Percentiles rank a stretch among this genome's conserved stretches.
phyloP scores from a whole-genome alignment of 2,113 vertebrate species.

The Mastomys natalensis region DNA sequence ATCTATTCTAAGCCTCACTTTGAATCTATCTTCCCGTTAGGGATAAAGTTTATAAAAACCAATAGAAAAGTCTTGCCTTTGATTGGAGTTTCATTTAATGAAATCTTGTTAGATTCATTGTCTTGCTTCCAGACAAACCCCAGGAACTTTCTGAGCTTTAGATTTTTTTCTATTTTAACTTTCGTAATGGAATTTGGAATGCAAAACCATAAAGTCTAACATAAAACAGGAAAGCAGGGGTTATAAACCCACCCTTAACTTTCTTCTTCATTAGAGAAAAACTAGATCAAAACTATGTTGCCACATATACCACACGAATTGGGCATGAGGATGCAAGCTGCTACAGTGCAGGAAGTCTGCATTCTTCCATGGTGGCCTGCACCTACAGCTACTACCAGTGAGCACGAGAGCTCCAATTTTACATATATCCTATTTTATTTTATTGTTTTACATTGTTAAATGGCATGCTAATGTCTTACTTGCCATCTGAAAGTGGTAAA shows the following conservation, averaged over 20 bases:
- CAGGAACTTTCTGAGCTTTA: slow-evolving; percentile 35
- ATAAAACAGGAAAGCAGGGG: slow-evolving; percentile 47
- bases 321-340: background rate
- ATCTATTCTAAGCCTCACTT: slow-evolving; percentile 40
- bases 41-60: slow-evolving; percentile 46
- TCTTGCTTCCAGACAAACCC: slow-evolving; percentile 57
- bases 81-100: slow-evolving; percentile 22
- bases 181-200: slow-evolving; percentile 49
- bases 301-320: background rate
- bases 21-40: slow-evolving; percentile 28
- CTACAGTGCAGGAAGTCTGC: background rate
- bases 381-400: background rate
- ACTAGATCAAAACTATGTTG: background rate
- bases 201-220: slow-evolving; percentile 35
- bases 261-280: slow-evolving; percentile 49
- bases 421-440: background rate
- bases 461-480: background rate
- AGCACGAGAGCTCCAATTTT: background rate
- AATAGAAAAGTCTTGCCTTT: slow-evolving; percentile 34
- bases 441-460: background rate
- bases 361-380: background rate
- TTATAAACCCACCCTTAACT: background rate
- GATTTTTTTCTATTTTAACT: slow-evolving; percentile 34
- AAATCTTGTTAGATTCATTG: slow-evolving; percentile 15
- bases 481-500: background rate